phyloP scores from a whole-genome alignment of 1,140 invertebrate genomes.

The Pseudomyrmex gracilis region DNA sequence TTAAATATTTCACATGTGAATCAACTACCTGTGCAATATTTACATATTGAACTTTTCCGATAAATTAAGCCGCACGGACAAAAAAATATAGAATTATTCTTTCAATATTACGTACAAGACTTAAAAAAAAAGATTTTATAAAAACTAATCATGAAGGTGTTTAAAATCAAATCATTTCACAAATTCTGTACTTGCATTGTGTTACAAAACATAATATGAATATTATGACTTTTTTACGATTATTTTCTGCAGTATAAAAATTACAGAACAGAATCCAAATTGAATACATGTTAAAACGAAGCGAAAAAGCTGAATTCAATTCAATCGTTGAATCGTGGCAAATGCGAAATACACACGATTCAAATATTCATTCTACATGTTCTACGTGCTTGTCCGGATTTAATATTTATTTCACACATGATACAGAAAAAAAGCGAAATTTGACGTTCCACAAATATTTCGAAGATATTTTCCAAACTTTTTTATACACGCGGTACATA shows the following conservation, averaged over 20 bases:
- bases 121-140: neutral
- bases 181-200: neutral
- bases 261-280: constrained; percentile 8
- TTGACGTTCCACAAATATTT: neutral
- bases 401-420: constrained; percentile 33
- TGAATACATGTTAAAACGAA: constrained; percentile 6
- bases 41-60: constrained; percentile 1
- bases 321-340: neutral
- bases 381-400: neutral
- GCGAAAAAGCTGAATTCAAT: constrained; percentile 25
- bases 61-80: neutral
- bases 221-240: neutral
- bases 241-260: neutral
- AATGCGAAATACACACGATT: neutral
- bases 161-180: neutral
- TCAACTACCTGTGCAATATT: neutral
- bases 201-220: neutral
- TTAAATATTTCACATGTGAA: neutral
- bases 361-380: constrained; percentile 34
- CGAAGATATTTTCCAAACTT: neutral
- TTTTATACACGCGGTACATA: neutral
- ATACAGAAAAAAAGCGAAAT: neutral
- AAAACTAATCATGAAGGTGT: neutral
- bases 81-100: constrained; percentile 19
- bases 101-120: neutral